Base-by-base conservation (phyloP, 2,113 vertebrate genomes). In the Cricetomys ansorgei region DNA sequence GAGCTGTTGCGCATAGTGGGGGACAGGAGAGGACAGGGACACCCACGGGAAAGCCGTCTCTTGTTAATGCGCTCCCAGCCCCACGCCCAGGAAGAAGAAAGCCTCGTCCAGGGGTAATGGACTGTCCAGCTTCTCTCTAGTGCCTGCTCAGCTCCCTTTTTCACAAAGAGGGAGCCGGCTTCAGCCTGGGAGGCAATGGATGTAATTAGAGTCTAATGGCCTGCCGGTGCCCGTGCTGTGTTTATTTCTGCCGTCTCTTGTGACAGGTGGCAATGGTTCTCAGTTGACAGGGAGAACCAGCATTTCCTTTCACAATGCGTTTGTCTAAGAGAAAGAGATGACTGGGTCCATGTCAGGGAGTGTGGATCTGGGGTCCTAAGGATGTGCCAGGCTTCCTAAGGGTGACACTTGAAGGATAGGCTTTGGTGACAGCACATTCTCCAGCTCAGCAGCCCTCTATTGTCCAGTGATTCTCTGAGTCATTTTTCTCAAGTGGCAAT, bases 151-250 rank as follows among this genome's bases (percentile, higher is more conserved):
- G 59, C 31, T 88, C 25, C 37, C 12, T 81, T 53, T 62, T 59
- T 67, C 62, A 72, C 48, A 70, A 57, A 70, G 64, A 84, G 64
- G 65, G 65, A 88, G 43, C 21, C 6, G 37, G 64, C 16, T n/a
- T 88, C 3, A 4, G 70, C 65, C 65, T 88, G 34, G 75, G 64
- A 83, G 77, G 77, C 72, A 88, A 69, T 6, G 11, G 12, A 62
- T 85, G 83, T 81, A 92, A 94, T 96, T 93, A 96, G 96, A 77
- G 75, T 81, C 89, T 93, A 64, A 73, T 72, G 83, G 53, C 48
- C 53, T 53, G 75, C 87, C 31, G 83, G 89, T n/a, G 29, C 21
- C 50, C 9, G 1, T 19, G 27, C 23, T 85, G 57, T 95, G 37
- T 62, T 76, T 59, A 59, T 81, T 77, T 93, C 81, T 76, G 0